These are phyloP conservation scores for Allobates femoralis DNA, from an alignment of 2,797 vertebrate genomes.

Conservation along the genomic window DNA sequence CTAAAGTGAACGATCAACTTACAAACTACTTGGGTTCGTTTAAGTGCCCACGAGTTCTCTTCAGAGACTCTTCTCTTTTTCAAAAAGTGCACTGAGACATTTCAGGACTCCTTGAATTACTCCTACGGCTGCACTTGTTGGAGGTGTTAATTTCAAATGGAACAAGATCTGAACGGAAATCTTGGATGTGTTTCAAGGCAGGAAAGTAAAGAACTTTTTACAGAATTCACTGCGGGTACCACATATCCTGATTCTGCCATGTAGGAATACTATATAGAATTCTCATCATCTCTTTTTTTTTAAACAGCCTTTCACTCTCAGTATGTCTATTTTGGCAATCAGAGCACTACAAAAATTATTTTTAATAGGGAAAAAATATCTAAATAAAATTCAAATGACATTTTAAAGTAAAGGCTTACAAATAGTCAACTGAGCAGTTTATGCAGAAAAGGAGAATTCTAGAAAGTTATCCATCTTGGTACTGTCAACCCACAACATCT, in stretches of 20 bases:
- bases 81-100: slow-evolving; percentile 61
- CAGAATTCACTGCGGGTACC: slow-evolving; percentile 58
- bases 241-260: slow-evolving; percentile 55
- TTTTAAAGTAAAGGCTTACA: too few species aligned
- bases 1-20: slow-evolving; percentile 58
- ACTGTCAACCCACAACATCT: too few species aligned
- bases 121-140: slow-evolving; percentile 63
- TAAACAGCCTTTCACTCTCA: too few species aligned
- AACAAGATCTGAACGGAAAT: slow-evolving; percentile 62
- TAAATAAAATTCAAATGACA: too few species aligned
- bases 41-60: slow-evolving; percentile 60
- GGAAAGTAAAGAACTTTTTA: slow-evolving; percentile 61
- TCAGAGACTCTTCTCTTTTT: slow-evolving; percentile 61
- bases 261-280: slow-evolving; percentile 33
- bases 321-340: slow-evolving; percentile 16
- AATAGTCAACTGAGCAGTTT: too few species aligned
- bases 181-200: slow-evolving; percentile 61
- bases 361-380: too few species aligned
- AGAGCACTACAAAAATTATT: slow-evolving; percentile 6
- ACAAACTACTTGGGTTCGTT: slow-evolving; percentile 56
- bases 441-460: too few species aligned
- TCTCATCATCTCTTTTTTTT: slow-evolving; percentile 39
- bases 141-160: slow-evolving; percentile 65
- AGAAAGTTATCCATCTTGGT: too few species aligned
- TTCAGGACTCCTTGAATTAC: slow-evolving; percentile 63